Percentiles rank a stretch among this genome's conserved stretches.
These are phyloP conservation scores for Drosophila crucigera DNA, from an alignment of 2,888 invertebrate genomes.

Conservation along the genomic window DNA sequence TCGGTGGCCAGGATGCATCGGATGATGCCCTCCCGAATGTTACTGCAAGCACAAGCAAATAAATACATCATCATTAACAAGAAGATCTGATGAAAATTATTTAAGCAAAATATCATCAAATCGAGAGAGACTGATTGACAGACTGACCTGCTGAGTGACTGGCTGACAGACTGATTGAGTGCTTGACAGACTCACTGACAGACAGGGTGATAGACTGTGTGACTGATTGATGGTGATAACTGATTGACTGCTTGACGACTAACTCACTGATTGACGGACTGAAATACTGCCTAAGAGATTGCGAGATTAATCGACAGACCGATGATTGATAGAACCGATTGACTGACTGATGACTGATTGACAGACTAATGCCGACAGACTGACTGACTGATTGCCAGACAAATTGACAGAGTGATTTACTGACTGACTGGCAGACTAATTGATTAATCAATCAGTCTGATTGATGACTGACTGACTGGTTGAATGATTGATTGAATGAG, in stretches of 20 bases:
- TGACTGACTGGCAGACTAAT: not conserved
- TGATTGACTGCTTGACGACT: not conserved
- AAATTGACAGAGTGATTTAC: too few species aligned
- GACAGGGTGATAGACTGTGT: not conserved
- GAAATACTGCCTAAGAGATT: too few species aligned
- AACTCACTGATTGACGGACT: not conserved
- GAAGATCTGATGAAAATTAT: not conserved
- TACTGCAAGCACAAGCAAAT: constrained; percentile 81
- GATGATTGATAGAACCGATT: too few species aligned
- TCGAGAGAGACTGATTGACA: not conserved
- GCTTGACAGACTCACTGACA: not conserved
- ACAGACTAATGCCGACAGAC: too few species aligned
- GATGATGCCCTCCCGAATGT: constrained; percentile 92
- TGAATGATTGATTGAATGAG: not conserved
- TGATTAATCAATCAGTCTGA: not conserved
- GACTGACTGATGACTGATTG: too few species aligned
- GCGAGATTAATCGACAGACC: too few species aligned
- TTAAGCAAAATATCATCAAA: not conserved
- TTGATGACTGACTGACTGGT: not conserved
- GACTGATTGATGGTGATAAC: not conserved
- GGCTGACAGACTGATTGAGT: not conserved
- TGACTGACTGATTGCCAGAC: too few species aligned
- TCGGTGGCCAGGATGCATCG: constrained; percentile 91
- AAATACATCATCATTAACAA: not conserved
- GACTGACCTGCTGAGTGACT: not conserved